Evolutionary conservation across 2,888 invertebrate species (phyloP), one percentile per base, ranked within the genome.

Genomic region (Folsomia candida): DNA sequence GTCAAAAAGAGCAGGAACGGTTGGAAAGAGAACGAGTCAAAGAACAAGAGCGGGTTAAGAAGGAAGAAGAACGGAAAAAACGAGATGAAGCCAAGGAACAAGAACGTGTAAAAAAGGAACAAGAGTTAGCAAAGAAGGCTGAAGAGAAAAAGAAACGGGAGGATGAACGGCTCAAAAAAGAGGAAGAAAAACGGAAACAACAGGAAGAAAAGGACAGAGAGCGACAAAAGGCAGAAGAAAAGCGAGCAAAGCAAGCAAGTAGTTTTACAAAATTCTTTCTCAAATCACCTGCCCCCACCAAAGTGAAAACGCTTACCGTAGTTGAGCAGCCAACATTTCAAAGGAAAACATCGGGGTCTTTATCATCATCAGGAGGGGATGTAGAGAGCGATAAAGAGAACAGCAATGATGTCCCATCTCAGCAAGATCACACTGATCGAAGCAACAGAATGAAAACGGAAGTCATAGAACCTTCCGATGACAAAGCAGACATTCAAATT

Each of bases 1-100:
- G 85, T 84, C 80, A 84, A 67, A 87, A 2, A 86, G 60, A 65
- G 20, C 63, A 58, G 26, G 72, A 86, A 85, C 79, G 83, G 83
- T 85, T 85, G 4, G 88, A 87, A 80, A 87, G 85, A 81, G 85
- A 83, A 57, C 87, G 87, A 77, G 87, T 88, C 78, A 85, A 83
- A 68, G 85, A 85, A 71, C 85, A 85, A 76, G 86, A 86, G 76
- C 83, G 83, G 26, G 84, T 83, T 47, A 88, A 85, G 83, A 91
- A 87, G 78, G 87, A 88, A 78, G 85, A 85, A 66, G 88, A 89
- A 79, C 63, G 67, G 27, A 69, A 73, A 25, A 70, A 76, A 59
- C 54, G 64, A 25, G 75, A 78, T 58, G 75, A 79, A 70, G 75
- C 73, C n/a, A n/a, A n/a, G n/a, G 86, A 88, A 68, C 61, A 68